These are phyloP conservation scores for Ctena decussata DNA, from an alignment of 2,888 invertebrate species.

Conservation along the genomic window DNA sequence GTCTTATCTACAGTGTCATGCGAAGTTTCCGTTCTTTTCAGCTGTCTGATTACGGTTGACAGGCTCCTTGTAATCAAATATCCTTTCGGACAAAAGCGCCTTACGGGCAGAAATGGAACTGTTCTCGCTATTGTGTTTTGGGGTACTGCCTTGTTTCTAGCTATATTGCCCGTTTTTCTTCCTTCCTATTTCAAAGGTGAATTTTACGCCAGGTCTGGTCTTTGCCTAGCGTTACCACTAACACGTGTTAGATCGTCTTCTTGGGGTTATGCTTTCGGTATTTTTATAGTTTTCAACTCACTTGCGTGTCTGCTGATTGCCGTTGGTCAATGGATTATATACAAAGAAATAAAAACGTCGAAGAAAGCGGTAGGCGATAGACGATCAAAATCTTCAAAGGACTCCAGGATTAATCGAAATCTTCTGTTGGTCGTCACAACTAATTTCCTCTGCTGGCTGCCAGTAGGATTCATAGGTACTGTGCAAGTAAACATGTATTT, in stretches of 20 bases:
- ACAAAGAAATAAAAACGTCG: conserved; percentile 65
- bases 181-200: conserved; percentile 78
- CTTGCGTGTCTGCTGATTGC: conserved; percentile 76
- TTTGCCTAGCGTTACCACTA: conserved; percentile 84
- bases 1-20: conserved; percentile 86
- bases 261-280: conserved; percentile 84
- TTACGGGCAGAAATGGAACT: conserved; percentile 68
- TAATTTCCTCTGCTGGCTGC: conserved; percentile 82
- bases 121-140: conserved; percentile 70
- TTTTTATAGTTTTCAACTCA: conserved; percentile 83
- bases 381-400: conserved; percentile 19
- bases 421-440: conserved; percentile 79
- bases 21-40: conserved; percentile 89
- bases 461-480: conserved; percentile 59
- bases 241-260: conserved; percentile 81
- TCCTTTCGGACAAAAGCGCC: conserved; percentile 87
- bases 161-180: conserved; percentile 79
- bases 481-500: too few relatives aligned
- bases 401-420: conserved; percentile 76
- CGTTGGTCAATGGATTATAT: conserved; percentile 81
- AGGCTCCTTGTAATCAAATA: conserved; percentile 90
- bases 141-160: conserved; percentile 76
- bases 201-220: conserved; percentile 81
- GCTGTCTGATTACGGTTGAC: conserved; percentile 90
- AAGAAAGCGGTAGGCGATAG: not conserved